Conservation (phyloP, 1,140 invertebrate species). For the Meloidogyne floridensis region DNA sequence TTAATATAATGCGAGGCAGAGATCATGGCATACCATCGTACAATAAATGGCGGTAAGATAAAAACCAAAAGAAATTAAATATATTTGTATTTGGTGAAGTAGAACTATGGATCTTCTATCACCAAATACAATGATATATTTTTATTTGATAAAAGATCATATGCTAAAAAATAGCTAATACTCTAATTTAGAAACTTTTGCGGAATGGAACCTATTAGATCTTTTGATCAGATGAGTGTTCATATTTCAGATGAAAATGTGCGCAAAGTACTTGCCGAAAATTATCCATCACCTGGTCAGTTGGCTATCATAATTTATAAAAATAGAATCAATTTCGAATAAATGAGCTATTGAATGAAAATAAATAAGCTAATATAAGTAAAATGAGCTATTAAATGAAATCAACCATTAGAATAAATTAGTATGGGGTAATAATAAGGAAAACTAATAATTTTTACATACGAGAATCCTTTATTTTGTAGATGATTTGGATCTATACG, state of each 20-base stretch:
- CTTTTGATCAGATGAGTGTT: slow-evolving; percentile 75
- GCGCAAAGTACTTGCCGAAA: slow-evolving; percentile 47
- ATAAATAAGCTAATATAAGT: too few relatives aligned
- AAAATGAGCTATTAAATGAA: too few relatives aligned
- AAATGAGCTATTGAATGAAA: too few relatives aligned
- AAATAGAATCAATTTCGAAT: background rate
- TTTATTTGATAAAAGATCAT: too few relatives aligned
- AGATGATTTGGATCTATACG: slow-evolving; percentile 93
- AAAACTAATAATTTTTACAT: too few relatives aligned
- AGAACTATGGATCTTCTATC: too few relatives aligned
- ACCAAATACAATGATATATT: too few relatives aligned
- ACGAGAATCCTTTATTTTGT: too few relatives aligned
- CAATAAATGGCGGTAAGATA: slow-evolving; percentile 72
- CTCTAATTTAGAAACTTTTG: slow-evolving; percentile 72
- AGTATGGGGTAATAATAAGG: too few relatives aligned
- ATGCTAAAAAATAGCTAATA: too few relatives aligned
- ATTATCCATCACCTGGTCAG: slow-evolving; percentile 57
- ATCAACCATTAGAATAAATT: too few relatives aligned
- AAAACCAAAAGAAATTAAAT: background rate
- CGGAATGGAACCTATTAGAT: slow-evolving; percentile 72
- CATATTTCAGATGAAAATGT: slow-evolving; percentile 57
- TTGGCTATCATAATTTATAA: background rate
- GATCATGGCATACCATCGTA: slow-evolving; percentile 85
- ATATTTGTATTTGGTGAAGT: slow-evolving; percentile 73
- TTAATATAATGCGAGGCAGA: slow-evolving; percentile 76